These are phyloP conservation scores for Parotia lawesii DNA, from an alignment of 2,113 vertebrate species.

Conservation along the genomic window DNA sequence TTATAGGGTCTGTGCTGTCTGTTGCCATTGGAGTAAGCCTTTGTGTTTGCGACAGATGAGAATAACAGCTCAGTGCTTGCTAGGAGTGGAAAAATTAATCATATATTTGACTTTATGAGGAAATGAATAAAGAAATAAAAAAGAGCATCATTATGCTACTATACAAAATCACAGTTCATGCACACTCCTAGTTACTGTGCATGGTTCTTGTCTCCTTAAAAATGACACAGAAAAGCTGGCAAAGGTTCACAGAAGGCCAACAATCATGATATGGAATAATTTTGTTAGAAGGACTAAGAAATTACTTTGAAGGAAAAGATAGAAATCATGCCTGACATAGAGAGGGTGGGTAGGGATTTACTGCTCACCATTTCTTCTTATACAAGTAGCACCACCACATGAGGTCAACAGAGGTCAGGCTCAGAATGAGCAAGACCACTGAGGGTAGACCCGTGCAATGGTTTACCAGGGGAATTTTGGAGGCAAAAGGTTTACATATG, in stretches of 20 bases:
- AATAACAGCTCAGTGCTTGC: neutral
- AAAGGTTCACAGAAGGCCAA: neutral
- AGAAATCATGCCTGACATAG: neutral
- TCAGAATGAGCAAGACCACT: neutral
- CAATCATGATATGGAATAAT: neutral
- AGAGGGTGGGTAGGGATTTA: neutral
- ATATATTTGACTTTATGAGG: neutral
- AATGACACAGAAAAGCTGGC: neutral
- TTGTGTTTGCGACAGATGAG: neutral
- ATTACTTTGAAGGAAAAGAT: neutral
- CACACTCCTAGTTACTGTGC: neutral
- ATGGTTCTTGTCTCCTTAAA: neutral
- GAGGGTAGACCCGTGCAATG: neutral
- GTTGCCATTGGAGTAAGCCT: neutral
- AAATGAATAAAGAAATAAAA: neutral
- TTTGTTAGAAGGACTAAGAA: neutral
- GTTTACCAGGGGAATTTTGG: neutral
- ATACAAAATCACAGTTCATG: neutral
- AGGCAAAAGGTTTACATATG: neutral
- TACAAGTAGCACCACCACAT: neutral
- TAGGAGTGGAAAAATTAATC: neutral
- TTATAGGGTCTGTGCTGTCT: neutral
- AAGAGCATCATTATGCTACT: neutral
- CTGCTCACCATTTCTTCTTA: neutral
- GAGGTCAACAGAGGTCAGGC: neutral